Base-by-base conservation (phyloP, 2,797 vertebrate species). In the Amphiprion clarkii region DNA sequence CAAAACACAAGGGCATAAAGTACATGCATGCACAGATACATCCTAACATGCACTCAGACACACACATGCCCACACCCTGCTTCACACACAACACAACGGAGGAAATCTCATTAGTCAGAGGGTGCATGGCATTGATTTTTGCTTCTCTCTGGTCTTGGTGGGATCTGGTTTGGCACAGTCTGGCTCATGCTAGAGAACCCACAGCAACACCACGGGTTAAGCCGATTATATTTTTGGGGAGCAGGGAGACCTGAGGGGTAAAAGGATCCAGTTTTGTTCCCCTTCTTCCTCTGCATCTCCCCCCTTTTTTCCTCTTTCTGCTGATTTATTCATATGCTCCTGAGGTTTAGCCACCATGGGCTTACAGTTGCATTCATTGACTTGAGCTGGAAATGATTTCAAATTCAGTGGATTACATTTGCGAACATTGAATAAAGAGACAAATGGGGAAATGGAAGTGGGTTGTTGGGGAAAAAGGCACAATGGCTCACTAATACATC, bases 241-340 rank as follows among this genome's bases (percentile, higher is more conserved):
- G 76, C 60, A 46, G 62, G 64, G 62, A 79, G 77, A 89, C 82
- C 79, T 57, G 76, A 76, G 70, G 87, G 82, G 80, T 76, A 76
- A 85, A 91, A 88, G 73, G 77, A 53, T 85, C 77, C 65, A 81
- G 74, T 90, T 91, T 79, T 82, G 86, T 88, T 88, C 81, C 66
- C 67, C 76, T 78, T 72, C 71, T 72, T 70, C 54, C 48, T 44
- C 36, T 63, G n/a, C 61, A 13, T 9, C 27, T 67, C 57, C n/a
- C 46, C 7, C n/a, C 4, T 33, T 14, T 8, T 16, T 72, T 86
- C 58, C 58, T 58, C 63, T 67, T 78, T 83, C 73, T 72, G 25
- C 76, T 89, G 86, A 90, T 93, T 92, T 92, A 91, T 94, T 91
- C 85, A 89, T 87, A 69, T 71, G 75, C 89, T 92, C 79, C 69